Evolutionary conservation across 35 echinoderm and acorn worm genomes (phyloP).

Genomic region (Apostichopus parvimensis): DNA sequence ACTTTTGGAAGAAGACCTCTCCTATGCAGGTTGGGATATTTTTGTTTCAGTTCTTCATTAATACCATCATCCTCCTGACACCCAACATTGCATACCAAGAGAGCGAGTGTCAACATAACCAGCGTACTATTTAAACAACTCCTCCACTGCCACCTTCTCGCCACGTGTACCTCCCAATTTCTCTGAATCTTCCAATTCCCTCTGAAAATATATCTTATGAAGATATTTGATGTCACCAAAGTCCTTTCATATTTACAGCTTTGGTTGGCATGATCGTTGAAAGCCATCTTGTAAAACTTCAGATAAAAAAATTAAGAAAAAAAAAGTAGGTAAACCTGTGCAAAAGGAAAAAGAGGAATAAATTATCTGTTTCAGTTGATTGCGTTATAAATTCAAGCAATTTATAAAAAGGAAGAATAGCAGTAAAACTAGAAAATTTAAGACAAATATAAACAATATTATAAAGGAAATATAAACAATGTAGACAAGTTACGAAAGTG

Average conservation of each 20-base stretch:
- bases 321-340: neutral
- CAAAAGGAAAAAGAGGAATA: neutral
- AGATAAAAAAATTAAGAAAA: neutral
- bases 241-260: neutral
- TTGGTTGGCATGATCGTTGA: neutral
- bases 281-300: neutral
- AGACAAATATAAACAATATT: no score
- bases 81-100: neutral
- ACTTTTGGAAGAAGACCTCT: constrained; percentile 75
- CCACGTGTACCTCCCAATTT: neutral
- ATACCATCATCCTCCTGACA: neutral
- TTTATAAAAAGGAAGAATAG: no score
- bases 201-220: neutral
- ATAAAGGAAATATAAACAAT: no score
- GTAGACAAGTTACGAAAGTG: no score
- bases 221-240: neutral
- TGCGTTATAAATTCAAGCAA: no score
- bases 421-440: no score
- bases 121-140: neutral
- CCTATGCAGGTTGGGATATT: constrained; percentile 74
- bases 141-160: neutral
- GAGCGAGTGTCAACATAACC: neutral
- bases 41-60: constrained; percentile 24
- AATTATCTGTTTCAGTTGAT: no score
- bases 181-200: neutral